A percentile compares a stretch with the other conserved stretches of the same genome.
Conservation (phyloP, 2,888 invertebrate species). For the Hanleya hanleyi region DNA sequence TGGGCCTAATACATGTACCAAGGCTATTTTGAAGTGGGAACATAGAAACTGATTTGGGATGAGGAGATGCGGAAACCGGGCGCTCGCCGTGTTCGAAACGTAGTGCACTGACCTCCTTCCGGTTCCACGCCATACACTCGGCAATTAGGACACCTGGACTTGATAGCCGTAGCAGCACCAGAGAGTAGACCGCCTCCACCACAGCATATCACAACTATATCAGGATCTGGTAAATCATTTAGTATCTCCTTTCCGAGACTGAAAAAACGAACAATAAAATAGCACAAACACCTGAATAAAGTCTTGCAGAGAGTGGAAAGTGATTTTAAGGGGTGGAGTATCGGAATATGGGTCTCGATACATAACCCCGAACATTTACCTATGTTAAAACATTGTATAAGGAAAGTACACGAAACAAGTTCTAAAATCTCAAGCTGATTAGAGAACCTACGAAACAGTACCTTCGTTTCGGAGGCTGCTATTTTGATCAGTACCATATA, state of each 20-base stretch:
- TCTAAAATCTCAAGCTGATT: too few species aligned
- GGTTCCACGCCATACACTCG: slow-evolving; percentile 70
- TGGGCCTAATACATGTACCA: too few species aligned
- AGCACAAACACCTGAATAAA: slow-evolving; percentile 27
- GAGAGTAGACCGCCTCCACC: slow-evolving; percentile 70
- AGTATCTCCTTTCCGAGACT: slow-evolving; percentile 67
- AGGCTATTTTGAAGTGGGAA: too few species aligned
- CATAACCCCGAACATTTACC: too few species aligned
- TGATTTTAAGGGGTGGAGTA: neutral
- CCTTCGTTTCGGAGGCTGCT: too few species aligned
- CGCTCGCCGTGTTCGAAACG: too few species aligned
- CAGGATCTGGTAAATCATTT: slow-evolving; percentile 62
- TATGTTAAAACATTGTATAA: too few species aligned
- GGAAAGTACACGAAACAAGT: too few species aligned
- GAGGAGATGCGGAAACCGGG: too few species aligned
- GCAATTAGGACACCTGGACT: slow-evolving; percentile 57
- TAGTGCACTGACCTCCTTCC: slow-evolving; percentile 60
- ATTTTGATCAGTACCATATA: too few species aligned
- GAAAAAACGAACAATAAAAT: slow-evolving; percentile 13
- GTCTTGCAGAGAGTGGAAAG: neutral
- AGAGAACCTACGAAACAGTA: too few species aligned
- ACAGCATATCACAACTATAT: slow-evolving; percentile 69
- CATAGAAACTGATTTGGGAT: too few species aligned
- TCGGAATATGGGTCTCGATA: neutral
- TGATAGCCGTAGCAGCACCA: slow-evolving; percentile 65